These are phyloP conservation scores for Imbricaverruca yamaguchii DNA, from an alignment of 2,888 invertebrate species.

Conservation along the genomic window DNA sequence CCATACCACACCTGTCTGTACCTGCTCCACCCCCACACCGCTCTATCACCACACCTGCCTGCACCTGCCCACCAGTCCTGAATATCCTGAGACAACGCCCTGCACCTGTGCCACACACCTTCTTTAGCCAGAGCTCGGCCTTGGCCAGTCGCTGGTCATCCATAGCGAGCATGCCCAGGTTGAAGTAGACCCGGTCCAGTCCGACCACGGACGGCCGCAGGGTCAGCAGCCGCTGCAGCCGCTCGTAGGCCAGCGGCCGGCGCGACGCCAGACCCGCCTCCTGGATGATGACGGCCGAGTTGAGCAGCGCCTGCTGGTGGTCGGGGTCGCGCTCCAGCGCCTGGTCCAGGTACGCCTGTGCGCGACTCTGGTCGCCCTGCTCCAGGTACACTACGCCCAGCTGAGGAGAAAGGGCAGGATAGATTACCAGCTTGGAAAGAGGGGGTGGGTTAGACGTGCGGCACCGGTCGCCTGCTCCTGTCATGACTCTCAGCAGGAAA, in stretches of 20 bases:
- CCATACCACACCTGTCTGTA: no score
- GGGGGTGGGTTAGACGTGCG: no score
- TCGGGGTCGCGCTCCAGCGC: conserved; percentile 87
- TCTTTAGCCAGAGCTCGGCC: conserved; percentile 84
- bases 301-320: conserved; percentile 87
- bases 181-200: conserved; percentile 75
- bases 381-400: conserved; percentile 90
- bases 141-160: conserved; percentile 81
- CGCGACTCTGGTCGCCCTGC: conserved; percentile 83
- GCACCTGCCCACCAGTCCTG: no score
- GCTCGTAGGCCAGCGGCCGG: conserved; percentile 55
- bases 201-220: conserved; percentile 39
- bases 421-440: no score
- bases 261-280: conserved; percentile 37
- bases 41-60: no score
- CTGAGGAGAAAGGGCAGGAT: conserved; percentile 44
- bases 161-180: conserved; percentile 94
- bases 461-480: no score
- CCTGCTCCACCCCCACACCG: no score
- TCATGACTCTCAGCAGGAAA: not conserved
- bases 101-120: conserved; percentile 47
- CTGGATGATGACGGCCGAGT: conserved; percentile 84
- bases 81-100: no score
- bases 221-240: conserved; percentile 67
- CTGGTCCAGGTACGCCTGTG: conserved; percentile 83